These are phyloP conservation scores for Netelia melanura DNA, from an alignment of 2,888 invertebrate species.

Conservation along the genomic window DNA sequence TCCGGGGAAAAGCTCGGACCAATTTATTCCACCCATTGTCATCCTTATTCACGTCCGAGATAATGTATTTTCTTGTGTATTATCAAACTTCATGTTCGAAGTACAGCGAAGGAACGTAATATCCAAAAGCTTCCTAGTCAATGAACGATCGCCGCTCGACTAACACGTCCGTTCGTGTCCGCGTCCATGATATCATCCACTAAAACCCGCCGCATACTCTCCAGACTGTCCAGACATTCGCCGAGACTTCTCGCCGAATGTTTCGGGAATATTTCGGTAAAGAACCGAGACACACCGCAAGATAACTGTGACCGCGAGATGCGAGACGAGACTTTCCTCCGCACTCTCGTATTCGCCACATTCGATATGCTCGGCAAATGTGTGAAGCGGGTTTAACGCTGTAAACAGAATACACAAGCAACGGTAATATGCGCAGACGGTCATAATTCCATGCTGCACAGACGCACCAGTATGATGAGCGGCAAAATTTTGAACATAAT, in stretches of 20 bases:
- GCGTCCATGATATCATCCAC: background rate
- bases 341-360: too few relatives aligned
- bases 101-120: background rate
- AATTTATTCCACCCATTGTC: slow-evolving; percentile 82
- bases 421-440: too few relatives aligned
- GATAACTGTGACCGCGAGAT: too few relatives aligned
- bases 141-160: slow-evolving; percentile 46
- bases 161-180: background rate
- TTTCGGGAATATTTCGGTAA: too few relatives aligned
- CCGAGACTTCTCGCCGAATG: too few relatives aligned
- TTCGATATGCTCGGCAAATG: too few relatives aligned
- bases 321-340: too few relatives aligned
- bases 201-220: too few relatives aligned
- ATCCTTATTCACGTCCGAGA: slow-evolving; percentile 17
- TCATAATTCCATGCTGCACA: too few relatives aligned
- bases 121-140: background rate
- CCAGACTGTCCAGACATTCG: too few relatives aligned
- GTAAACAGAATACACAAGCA: background rate
- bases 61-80: slow-evolving; percentile 8
- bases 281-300: too few relatives aligned
- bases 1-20: slow-evolving; percentile 93
- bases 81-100: slow-evolving; percentile 40
- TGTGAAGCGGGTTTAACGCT: background rate
- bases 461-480: too few relatives aligned
- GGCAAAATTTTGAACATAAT: background rate